Evolutionary conservation across 2,888 invertebrate genomes (phyloP).

Genomic region (Eristalis arbustorum): DNA sequence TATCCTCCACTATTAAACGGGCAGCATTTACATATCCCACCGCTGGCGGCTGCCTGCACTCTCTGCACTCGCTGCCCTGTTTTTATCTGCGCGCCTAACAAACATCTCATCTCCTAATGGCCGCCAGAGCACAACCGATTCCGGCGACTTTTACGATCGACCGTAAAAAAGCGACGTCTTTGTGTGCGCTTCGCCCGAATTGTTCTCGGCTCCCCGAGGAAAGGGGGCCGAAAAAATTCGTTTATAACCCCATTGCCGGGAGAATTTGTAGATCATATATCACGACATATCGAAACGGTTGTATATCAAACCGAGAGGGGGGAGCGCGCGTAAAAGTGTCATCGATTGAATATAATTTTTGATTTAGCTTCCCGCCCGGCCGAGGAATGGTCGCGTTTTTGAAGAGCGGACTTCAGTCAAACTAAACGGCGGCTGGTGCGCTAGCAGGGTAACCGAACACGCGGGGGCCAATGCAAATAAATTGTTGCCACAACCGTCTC

Average conservation of each 20-base stretch:
- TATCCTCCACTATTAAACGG: conserved; percentile 8
- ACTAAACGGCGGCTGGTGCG: conserved; percentile 1
- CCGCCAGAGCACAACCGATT: conserved; percentile 6
- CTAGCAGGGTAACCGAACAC: conserved; percentile 36
- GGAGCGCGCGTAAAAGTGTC: conserved; percentile 47
- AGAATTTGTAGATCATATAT: conserved; percentile 44
- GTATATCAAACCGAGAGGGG: conserved; percentile 25
- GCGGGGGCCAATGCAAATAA: conserved; percentile 51
- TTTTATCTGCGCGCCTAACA: conserved; percentile 32
- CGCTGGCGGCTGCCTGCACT: not conserved
- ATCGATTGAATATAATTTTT: conserved; percentile 49
- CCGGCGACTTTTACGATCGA: conserved; percentile 36
- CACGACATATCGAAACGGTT: conserved; percentile 26
- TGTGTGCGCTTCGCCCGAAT: not conserved
- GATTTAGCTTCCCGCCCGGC: conserved; percentile 41
- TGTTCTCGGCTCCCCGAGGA: no score
- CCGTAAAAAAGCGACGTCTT: conserved; percentile 14
- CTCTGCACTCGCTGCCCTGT: not conserved
- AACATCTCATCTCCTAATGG: conserved; percentile 27
- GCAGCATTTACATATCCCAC: conserved; percentile 29
- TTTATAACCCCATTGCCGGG: conserved; percentile 20
- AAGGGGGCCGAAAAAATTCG: conserved; percentile 2
- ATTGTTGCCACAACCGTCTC: conserved; percentile 37
- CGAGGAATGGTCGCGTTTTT: conserved; percentile 15
- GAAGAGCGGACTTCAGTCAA: not conserved